phyloP scores from a whole-genome alignment of 2,888 invertebrate species.

The Antitype chi region DNA sequence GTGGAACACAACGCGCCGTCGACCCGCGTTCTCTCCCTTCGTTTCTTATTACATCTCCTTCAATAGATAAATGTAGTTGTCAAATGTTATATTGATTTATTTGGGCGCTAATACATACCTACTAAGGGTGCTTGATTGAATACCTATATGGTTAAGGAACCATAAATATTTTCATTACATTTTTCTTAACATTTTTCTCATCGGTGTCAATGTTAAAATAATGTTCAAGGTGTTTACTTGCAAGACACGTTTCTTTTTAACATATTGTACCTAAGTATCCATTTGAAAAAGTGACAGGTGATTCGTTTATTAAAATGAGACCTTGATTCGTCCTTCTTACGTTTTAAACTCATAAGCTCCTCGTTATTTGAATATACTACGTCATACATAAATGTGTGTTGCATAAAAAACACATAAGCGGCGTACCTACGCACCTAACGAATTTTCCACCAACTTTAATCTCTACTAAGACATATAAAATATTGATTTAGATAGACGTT shows the following conservation, averaged over 20 bases:
- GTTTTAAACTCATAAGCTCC: constrained; percentile 7
- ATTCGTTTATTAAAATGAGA: constrained; percentile 20
- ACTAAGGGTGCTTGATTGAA: no score
- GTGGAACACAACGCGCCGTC: no score
- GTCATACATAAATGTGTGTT: background rate
- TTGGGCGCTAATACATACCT: no score
- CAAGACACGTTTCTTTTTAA: background rate
- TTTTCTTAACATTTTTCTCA: no score
- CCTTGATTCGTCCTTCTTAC: constrained; percentile 43
- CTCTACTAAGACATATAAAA: background rate
- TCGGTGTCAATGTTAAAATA: constrained; percentile 10
- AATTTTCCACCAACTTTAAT: background rate
- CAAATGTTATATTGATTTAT: no score
- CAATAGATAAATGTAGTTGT: no score
- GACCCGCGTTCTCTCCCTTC: no score
- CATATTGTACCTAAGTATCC: background rate
- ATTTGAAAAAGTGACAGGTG: background rate
- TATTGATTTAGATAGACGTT: background rate
- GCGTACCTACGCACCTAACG: background rate
- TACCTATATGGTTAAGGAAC: no score
- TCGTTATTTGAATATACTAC: background rate
- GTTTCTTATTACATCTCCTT: no score
- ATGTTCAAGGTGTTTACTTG: constrained; percentile 4
- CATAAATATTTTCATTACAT: no score
- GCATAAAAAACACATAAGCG: constrained; percentile 25